phyloP scores from a whole-genome alignment of 2,888 invertebrate genomes.

The Apoda limacodes region DNA sequence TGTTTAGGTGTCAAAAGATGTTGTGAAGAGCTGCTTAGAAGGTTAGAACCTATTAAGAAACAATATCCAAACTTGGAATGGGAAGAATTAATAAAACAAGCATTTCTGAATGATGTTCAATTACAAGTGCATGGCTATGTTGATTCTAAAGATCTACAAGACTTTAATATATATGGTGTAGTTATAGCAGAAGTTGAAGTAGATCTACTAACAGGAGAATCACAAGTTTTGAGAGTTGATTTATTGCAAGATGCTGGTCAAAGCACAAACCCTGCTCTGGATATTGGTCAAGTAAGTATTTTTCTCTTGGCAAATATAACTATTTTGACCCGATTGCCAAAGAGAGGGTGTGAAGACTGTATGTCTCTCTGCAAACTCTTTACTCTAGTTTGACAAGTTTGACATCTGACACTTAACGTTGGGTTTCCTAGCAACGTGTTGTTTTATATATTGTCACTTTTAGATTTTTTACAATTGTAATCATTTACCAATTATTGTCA shows the following conservation, averaged over 20 bases:
- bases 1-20: constrained; percentile 60
- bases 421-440: too few species aligned
- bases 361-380: too few species aligned
- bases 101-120: constrained; percentile 28
- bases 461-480: too few species aligned
- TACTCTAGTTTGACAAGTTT: too few species aligned
- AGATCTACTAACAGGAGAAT: constrained; percentile 77
- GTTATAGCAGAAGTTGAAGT: constrained; percentile 75
- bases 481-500: too few species aligned
- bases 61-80: constrained; percentile 47
- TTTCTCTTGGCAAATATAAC: too few species aligned
- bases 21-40: constrained; percentile 48
- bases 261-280: constrained; percentile 72
- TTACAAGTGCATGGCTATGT: constrained; percentile 30
- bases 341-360: too few species aligned
- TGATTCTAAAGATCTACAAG: constrained; percentile 18
- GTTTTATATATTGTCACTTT: too few species aligned
- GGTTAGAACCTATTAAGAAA: constrained; percentile 46
- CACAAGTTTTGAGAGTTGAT: constrained; percentile 68
- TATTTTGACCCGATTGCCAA: too few species aligned
- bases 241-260: constrained; percentile 73
- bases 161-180: constrained; percentile 58
- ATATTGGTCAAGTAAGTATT: constrained; percentile 73
- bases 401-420: too few species aligned
- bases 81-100: constrained; percentile 55